A percentile compares a stretch with the other conserved stretches of the same genome.
phyloP scores from a whole-genome alignment of 2,113 vertebrate species.

The Osmerus mordax region DNA sequence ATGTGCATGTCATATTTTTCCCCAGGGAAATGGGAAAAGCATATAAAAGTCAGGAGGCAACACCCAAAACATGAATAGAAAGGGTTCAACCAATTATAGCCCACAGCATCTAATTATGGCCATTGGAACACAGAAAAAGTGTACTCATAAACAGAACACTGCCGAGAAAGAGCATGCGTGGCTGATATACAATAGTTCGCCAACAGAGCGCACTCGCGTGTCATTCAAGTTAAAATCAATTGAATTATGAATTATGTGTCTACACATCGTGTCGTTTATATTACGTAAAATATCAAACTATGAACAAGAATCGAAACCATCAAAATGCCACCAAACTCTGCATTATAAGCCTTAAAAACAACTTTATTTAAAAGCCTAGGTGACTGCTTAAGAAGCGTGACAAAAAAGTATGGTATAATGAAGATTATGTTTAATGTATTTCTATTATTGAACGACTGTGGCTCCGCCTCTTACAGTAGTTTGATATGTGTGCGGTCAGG shows the following conservation, averaged over 20 bases:
- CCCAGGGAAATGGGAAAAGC: constrained; percentile 13
- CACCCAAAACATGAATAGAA: constrained; percentile 19
- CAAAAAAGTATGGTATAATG: not conserved
- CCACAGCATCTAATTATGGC: not conserved
- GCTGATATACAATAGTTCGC: not conserved
- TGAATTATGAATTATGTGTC: too few species aligned
- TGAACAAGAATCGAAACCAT: too few species aligned
- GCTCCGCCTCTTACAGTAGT: constrained; percentile 37
- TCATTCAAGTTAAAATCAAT: constrained; percentile 1
- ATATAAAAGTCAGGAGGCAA: constrained; percentile 7
- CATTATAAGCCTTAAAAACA: too few species aligned
- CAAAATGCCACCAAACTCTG: too few species aligned
- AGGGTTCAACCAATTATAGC: constrained; percentile 1
- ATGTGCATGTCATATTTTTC: constrained; percentile 5
- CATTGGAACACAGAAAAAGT: too few species aligned
- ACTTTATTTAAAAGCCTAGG: too few species aligned
- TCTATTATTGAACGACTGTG: not conserved
- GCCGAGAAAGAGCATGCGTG: too few species aligned
- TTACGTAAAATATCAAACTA: too few species aligned
- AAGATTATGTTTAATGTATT: not conserved
- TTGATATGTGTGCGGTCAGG: constrained; percentile 46
- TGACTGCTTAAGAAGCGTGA: not conserved
- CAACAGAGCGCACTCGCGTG: constrained; percentile 56
- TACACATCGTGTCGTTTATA: too few species aligned
- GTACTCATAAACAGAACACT: too few species aligned